phyloP scores from a whole-genome alignment of 2,797 vertebrate species.

The Anguilla pacifica region DNA sequence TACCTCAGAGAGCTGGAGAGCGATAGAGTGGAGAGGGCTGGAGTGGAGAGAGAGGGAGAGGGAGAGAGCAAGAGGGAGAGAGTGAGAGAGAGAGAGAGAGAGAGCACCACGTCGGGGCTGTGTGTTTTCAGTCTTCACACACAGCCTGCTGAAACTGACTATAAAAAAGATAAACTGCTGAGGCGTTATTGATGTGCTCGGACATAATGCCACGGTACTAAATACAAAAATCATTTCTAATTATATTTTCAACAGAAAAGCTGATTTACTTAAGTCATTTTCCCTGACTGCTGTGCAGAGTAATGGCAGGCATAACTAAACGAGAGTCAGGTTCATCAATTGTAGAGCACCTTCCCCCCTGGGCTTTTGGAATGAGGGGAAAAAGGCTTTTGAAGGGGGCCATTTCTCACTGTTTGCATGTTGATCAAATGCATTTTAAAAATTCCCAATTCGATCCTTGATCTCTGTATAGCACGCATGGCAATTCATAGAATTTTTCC shows the following conservation, averaged over 20 bases:
- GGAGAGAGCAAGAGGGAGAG: background rate
- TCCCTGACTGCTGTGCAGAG: constrained; percentile 34
- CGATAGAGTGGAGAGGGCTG: background rate
- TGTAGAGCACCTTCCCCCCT: constrained; percentile 26
- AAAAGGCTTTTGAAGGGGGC: background rate
- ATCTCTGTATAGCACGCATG: background rate
- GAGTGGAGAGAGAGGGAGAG: background rate
- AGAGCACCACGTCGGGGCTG: constrained; percentile 36
- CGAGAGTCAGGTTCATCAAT: constrained; percentile 49
- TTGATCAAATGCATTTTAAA: constrained; percentile 13
- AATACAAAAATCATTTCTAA: constrained; percentile 57
- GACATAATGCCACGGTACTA: constrained; percentile 46
- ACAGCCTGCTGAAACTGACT: constrained; percentile 45
- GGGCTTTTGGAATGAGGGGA: constrained; percentile 5
- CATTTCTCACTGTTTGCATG: constrained; percentile 29
- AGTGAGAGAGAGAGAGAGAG: background rate
- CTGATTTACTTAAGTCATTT: constrained; percentile 54
- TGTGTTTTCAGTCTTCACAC: constrained; percentile 33
- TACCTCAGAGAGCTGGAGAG: background rate
- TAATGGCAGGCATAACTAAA: constrained; percentile 47
- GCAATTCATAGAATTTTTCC: background rate
- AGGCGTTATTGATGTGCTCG: constrained; percentile 55
- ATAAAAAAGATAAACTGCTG: constrained; percentile 50
- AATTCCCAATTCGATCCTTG: background rate
- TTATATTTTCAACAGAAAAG: constrained; percentile 51